Evolutionary conservation across 2,113 vertebrate species (phyloP), one percentile per base, ranked within the genome.

Genomic region (Lipotes vexillifer): DNA sequence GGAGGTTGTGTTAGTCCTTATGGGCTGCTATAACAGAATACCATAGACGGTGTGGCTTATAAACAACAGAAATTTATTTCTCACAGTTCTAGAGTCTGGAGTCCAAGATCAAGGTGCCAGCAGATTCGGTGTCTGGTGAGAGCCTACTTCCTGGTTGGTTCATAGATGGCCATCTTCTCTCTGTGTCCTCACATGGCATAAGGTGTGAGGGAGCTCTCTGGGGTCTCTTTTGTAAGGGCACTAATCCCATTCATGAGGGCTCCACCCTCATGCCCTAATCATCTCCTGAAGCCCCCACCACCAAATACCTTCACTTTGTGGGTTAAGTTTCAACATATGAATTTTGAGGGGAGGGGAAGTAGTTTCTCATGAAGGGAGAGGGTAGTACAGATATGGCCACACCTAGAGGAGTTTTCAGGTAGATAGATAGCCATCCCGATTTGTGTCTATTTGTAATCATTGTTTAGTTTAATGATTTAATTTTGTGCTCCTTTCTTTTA

Each of bases 391-490:
- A 68, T 17, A 38, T 41, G 33, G 71, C 46, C 2, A 13, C 2
- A 13, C 23, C 57, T 92, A 46, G 7, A 13, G 29, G 38, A 85
- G 31, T 38, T 75, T 49, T 20, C 36, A 65, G 44, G 38, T 65
- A 46, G 21, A 78, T 27, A 77, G 21, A 78, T 27, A 77, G 17
- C 17, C 63, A 84, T 88, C 44, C 21, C 23, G 31, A 9, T 84
- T 59, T n/a, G 55, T 77, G 52, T 74, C 23, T 66, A n/a, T 95
- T 96, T 78, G 41, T 49, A 59, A 65, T 83, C 27, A 41, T 65
- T 88, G 68, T 77, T 77, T 93, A 71, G 84, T 80, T 66, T 55
- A 71, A 52, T 88, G 72, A 95, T 95, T 90, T 81, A 25, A 93
- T 31, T 72, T 93, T 69, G 57, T 87, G 12, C 46, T 80, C n/a